Conservation (phyloP, 2,888 invertebrate genomes). For the Ephialtes manifestator region DNA sequence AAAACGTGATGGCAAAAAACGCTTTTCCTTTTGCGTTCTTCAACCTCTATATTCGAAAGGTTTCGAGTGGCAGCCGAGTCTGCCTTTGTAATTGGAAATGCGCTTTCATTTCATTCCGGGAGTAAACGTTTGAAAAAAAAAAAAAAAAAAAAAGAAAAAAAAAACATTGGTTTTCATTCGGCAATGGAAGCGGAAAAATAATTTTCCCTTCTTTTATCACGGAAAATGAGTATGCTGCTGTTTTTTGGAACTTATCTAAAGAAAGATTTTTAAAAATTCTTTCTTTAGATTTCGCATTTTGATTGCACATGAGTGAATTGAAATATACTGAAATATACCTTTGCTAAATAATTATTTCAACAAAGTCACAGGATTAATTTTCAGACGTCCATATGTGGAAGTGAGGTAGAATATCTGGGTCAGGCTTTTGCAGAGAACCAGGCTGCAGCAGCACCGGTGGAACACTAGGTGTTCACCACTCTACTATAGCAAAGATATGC, state of each 20-base stretch:
- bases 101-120: neutral
- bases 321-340: neutral
- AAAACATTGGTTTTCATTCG: neutral
- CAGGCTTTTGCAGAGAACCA: slow-evolving; percentile 38
- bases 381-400: slow-evolving; percentile 5
- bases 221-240: neutral
- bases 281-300: neutral
- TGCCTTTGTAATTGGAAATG: slow-evolving; percentile 20
- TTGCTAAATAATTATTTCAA: slow-evolving; percentile 21
- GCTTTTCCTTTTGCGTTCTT: slow-evolving; percentile 32
- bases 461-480: slow-evolving; percentile 53
- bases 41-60: slow-evolving; percentile 6
- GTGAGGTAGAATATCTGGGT: slow-evolving; percentile 56
- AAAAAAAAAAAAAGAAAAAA: neutral
- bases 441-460: slow-evolving; percentile 19
- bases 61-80: slow-evolving; percentile 1
- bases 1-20: slow-evolving; percentile 34
- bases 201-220: neutral
- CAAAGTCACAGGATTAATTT: slow-evolving; percentile 44
- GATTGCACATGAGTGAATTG: neutral
- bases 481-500: slow-evolving; percentile 64
- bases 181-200: neutral
- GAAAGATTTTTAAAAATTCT: neutral
- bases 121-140: neutral
- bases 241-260: neutral